Evolutionary conservation across 2,888 invertebrate species (phyloP).

Genomic region (Galerucella calmariensis): DNA sequence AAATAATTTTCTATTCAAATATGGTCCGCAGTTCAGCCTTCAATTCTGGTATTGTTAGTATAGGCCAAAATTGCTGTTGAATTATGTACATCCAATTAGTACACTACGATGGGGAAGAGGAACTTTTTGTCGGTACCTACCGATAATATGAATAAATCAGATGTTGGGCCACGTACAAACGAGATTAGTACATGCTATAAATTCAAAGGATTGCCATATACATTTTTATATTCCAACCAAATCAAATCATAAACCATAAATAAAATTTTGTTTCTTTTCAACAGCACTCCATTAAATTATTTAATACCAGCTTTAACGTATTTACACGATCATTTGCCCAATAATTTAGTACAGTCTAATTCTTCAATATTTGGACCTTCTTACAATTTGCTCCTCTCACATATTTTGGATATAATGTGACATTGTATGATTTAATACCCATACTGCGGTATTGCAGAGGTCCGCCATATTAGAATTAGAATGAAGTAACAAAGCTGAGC

Average conservation of each 20-base stretch:
- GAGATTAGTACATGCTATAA: slow-evolving; percentile 9
- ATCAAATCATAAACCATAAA: background rate
- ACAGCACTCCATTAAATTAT: no score
- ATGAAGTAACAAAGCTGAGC: no score
- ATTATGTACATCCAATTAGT: slow-evolving; percentile 44
- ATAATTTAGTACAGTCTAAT: no score
- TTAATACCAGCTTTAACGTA: no score
- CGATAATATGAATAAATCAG: slow-evolving; percentile 33
- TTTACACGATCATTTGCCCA: no score
- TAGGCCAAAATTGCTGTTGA: slow-evolving; percentile 43
- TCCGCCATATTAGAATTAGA: no score
- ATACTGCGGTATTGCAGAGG: no score
- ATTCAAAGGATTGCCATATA: background rate
- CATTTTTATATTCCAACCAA: background rate
- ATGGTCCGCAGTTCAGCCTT: slow-evolving; percentile 16
- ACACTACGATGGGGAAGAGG: slow-evolving; percentile 8
- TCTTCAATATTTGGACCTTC: no score
- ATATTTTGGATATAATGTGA: no score
- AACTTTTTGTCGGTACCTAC: slow-evolving; percentile 21
- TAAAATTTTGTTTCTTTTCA: no score
- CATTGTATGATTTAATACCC: no score
- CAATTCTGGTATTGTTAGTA: slow-evolving; percentile 41
- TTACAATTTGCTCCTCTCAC: no score
- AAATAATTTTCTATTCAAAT: slow-evolving; percentile 46
- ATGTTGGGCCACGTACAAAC: slow-evolving; percentile 19